Evolutionary conservation across 2,888 invertebrate species (phyloP).

Genomic region (Ctenicera cuprea): DNA sequence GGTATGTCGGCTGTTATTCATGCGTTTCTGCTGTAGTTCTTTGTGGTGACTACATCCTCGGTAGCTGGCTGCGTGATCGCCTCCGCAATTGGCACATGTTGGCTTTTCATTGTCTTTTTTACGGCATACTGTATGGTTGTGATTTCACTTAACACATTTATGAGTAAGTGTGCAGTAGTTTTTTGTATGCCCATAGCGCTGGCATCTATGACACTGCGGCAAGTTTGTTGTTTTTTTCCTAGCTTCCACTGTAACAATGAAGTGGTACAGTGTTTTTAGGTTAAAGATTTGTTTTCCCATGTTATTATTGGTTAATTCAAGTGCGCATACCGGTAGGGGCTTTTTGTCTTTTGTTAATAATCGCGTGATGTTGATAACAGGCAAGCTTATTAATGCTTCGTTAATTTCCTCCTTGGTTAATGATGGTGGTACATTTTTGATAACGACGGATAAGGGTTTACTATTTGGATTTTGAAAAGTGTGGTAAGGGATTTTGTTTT

Average conservation of each 20-base stretch:
- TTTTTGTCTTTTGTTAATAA: slow-evolving; percentile 21
- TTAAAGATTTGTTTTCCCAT: slow-evolving; percentile 22
- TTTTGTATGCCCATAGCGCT: slow-evolving; percentile 12
- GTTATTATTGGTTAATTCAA: slow-evolving; percentile 20
- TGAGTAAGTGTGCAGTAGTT: slow-evolving; percentile 19
- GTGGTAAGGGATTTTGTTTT: slow-evolving; percentile 15
- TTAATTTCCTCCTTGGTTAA: slow-evolving; percentile 21
- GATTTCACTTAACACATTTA: slow-evolving; percentile 26
- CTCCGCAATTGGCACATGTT: slow-evolving; percentile 23
- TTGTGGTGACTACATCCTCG: slow-evolving; percentile 16
- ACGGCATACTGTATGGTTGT: background rate
- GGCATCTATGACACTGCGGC: slow-evolving; percentile 27
- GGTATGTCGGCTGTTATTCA: background rate
- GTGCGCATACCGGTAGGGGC: slow-evolving; percentile 18
- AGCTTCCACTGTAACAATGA: slow-evolving; percentile 23
- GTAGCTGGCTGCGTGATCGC: slow-evolving; percentile 17
- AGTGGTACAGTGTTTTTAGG: slow-evolving; percentile 7
- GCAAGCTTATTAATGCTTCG: slow-evolving; percentile 6
- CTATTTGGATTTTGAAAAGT: slow-evolving; percentile 27
- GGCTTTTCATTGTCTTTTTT: background rate
- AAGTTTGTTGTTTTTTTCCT: slow-evolving; percentile 20
- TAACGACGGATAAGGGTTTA: slow-evolving; percentile 25
- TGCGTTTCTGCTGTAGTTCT: slow-evolving; percentile 9
- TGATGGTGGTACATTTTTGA: slow-evolving; percentile 31
- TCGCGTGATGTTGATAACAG: slow-evolving; percentile 21